phyloP scores from a whole-genome alignment of 1,140 invertebrate genomes.

The Drosophila sucinea region DNA sequence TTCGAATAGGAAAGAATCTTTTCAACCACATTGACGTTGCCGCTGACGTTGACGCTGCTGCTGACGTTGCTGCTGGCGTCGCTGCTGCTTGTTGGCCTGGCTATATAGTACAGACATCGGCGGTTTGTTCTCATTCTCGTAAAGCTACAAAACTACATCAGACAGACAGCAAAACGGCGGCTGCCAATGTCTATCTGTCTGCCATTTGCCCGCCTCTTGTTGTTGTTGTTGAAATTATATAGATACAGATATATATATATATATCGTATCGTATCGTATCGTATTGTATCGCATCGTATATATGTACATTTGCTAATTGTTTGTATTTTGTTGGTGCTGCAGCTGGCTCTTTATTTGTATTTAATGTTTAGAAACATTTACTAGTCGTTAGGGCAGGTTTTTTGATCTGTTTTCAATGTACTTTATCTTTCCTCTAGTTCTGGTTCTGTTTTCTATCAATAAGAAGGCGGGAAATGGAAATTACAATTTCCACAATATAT shows the following conservation, averaged over 20 bases:
- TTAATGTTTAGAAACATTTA: slow-evolving; percentile 17
- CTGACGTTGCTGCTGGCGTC: slow-evolving; percentile 29
- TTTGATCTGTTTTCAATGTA: slow-evolving; percentile 25
- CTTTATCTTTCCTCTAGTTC: slow-evolving; percentile 27
- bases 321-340: slow-evolving; percentile 53
- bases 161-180: slow-evolving; percentile 44
- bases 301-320: slow-evolving; percentile 52
- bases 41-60: slow-evolving; percentile 11
- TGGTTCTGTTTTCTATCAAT: slow-evolving; percentile 35
- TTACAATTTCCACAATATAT: not conserved
- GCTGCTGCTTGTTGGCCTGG: slow-evolving; percentile 61
- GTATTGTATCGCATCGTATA: not conserved
- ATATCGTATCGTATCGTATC: slow-evolving; percentile 19
- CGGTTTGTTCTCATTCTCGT: slow-evolving; percentile 45
- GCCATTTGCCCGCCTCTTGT: slow-evolving; percentile 13
- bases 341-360: slow-evolving; percentile 16
- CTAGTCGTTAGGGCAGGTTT: not conserved
- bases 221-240: not conserved
- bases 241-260: not conserved
- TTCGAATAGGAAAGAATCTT: slow-evolving; percentile 67
- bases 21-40: slow-evolving; percentile 60
- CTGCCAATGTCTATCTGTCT: slow-evolving; percentile 72
- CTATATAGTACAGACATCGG: slow-evolving; percentile 58
- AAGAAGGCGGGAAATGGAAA: slow-evolving; percentile 11
- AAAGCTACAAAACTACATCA: slow-evolving; percentile 50